A percentile compares a stretch with the other conserved stretches of the same genome.
Conservation (phyloP, 2,797 vertebrate species). For the Phrynocephalus guinanensis region DNA sequence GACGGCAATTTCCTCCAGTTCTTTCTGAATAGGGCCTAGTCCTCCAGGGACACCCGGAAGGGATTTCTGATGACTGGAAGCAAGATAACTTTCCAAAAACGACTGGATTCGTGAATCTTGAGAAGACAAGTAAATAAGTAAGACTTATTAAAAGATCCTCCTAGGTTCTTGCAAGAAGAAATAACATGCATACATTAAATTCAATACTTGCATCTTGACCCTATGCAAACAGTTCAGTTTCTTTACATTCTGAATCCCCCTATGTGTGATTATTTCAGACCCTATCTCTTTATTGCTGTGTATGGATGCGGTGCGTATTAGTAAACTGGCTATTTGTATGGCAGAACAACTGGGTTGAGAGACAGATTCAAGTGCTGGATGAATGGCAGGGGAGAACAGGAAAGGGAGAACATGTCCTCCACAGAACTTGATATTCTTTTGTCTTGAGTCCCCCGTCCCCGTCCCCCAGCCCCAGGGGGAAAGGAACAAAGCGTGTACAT, state of each 20-base stretch:
- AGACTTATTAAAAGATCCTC: conserved; percentile 11
- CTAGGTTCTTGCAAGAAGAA: conserved; percentile 21
- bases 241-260: neutral
- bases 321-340: too few relatives aligned
- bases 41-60: conserved; percentile 86
- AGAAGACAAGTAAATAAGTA: conserved; percentile 44
- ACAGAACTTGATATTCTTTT: too few relatives aligned
- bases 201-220: neutral
- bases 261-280: neutral
- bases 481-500: too few relatives aligned
- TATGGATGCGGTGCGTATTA: too few relatives aligned
- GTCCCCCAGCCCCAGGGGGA: too few relatives aligned
- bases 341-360: too few relatives aligned
- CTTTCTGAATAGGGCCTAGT: conserved; percentile 87
- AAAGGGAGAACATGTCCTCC: too few relatives aligned
- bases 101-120: conserved; percentile 89
- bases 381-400: too few relatives aligned
- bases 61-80: conserved; percentile 82
- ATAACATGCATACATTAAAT: accelerated
- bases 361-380: too few relatives aligned
- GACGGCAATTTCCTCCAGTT: conserved; percentile 89
- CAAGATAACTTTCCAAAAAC: conserved; percentile 88
- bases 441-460: too few relatives aligned
- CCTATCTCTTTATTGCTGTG: too few relatives aligned
- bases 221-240: neutral